Evolutionary conservation across 2,888 invertebrate species (phyloP), one percentile per base, ranked within the genome.

Genomic region (Cephus spinipes): DNA sequence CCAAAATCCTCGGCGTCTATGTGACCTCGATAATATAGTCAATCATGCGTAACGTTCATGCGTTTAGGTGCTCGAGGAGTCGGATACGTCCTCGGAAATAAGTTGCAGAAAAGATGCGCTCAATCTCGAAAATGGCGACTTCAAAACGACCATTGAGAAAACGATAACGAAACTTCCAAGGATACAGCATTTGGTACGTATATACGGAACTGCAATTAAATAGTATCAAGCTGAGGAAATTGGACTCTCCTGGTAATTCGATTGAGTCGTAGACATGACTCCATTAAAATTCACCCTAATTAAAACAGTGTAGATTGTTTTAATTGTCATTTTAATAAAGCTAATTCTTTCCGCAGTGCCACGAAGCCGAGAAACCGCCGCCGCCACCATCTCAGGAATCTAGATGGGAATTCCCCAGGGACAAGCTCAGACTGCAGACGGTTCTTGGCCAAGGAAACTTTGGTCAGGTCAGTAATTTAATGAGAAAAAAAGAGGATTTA

Each of bases 381-480:
- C 93, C 93, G 0, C 92, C 93, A 31, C 89, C 93, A 2, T 93
- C 94, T 84, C 93, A 94, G 71, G 94, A 94, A 83, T 93, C 93
- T 75, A 93, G 94, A 87, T 95, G 95, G 94, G 96, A 97, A 89
- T 96, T 97, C 88, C 96, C 96, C 0, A 93, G 97, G 82, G 95
- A 94, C 82, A 96, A 96, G 86, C 93, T 97, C 74, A 93, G 96
- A 71, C 92, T 97, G 77, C 96, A 96, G 87, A 96, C 96, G 32
- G 93, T 96, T 76, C 92, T 97, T 35, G 97, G 97, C 11, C 96
- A 97, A 92, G 97, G 97, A 68, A 96, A 97, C 91, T 97, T 97
- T 90, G 97, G 97, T 34, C 96, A 95, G 93, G 95, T 95, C 87
- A 89, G 87, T 34, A 23, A 55, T 55, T 55, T 23, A 6, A 55